Evolutionary conservation across 2,113 vertebrate genomes (phyloP), one percentile per base, ranked within the genome.

Genomic region (Jacana jacana): DNA sequence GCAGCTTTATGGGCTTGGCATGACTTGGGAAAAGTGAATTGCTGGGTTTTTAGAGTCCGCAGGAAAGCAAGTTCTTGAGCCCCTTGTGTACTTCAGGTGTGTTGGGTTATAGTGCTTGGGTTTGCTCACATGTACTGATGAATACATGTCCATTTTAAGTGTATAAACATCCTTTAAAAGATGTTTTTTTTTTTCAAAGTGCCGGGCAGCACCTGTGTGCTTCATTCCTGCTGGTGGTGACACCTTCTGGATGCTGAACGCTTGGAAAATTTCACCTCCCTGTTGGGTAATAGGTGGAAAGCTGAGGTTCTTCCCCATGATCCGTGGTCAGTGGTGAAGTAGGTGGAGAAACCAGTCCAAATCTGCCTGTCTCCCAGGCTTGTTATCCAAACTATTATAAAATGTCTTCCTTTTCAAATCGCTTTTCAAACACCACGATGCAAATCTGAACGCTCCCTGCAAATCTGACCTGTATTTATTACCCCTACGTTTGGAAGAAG

Each of bases 211-310:
- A 75, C 57, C 76, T 39, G 0, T 27, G 39, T 90, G 27, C 76
- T 69, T n/a, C 10, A 20, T 86, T 81, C 57, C 88, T 88, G 72
- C 46, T 42, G 61, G 13, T 68, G 81, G 54, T 91, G 86, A 81
- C 77, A 75, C 60, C 88, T 86, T 82, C 75, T 93, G 91, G 68
- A 77, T 86, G 42, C 55, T 52, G 68, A 86, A 71, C 51, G 1
- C 24, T 52, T 55, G 25, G 66, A 55, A 76, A 52, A 69, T 42
- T 7, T 46, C 68, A 37, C 69, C 61, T 82, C 33, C 54, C 46
- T 1, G 3, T 60, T 48, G 68, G 25, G 8, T 46, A 52, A 15
- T 10, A 18, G 46, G 9, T 52, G 4, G 12, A 18, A 68, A 76
- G 17, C 8, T 52, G 51, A 51, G 9, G 49, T 42, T 80, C 42